phyloP scores from a whole-genome alignment of 2,797 vertebrate genomes.

The Hydrocynus forskahlii region DNA sequence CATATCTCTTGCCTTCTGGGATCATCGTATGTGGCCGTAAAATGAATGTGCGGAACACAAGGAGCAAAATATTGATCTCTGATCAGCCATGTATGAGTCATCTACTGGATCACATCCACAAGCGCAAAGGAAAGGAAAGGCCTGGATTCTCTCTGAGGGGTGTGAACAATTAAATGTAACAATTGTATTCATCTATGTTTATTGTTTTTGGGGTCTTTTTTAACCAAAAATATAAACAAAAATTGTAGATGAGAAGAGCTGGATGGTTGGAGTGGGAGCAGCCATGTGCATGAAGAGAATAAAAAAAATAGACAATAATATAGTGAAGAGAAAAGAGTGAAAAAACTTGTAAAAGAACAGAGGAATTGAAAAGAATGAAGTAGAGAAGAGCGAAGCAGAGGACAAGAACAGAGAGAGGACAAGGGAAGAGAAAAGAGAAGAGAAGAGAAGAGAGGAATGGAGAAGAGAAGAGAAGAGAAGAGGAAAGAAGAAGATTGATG shows the following conservation, averaged over 20 bases:
- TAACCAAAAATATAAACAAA: too few species aligned
- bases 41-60: background rate
- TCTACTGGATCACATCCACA: conserved; percentile 17
- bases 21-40: background rate
- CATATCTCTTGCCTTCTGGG: background rate
- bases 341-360: background rate
- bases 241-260: background rate
- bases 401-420: background rate
- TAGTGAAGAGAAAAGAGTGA: background rate
- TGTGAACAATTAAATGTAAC: background rate
- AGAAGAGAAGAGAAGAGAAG: background rate
- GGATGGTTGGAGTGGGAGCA: too few species aligned
- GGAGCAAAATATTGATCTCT: conserved; percentile 8
- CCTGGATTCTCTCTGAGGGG: conserved; percentile 14
- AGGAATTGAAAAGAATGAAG: background rate
- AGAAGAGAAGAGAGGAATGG: background rate
- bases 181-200: too few species aligned
- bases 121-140: background rate
- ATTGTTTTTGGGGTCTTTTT: too few species aligned
- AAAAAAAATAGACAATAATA: background rate
- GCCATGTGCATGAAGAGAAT: background rate
- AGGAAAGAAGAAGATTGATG: background rate
- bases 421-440: background rate
- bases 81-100: conserved; percentile 22
- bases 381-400: background rate